These are phyloP conservation scores for Alsophila aescularia DNA, from an alignment of 2,888 invertebrate genomes.

Conservation along the genomic window DNA sequence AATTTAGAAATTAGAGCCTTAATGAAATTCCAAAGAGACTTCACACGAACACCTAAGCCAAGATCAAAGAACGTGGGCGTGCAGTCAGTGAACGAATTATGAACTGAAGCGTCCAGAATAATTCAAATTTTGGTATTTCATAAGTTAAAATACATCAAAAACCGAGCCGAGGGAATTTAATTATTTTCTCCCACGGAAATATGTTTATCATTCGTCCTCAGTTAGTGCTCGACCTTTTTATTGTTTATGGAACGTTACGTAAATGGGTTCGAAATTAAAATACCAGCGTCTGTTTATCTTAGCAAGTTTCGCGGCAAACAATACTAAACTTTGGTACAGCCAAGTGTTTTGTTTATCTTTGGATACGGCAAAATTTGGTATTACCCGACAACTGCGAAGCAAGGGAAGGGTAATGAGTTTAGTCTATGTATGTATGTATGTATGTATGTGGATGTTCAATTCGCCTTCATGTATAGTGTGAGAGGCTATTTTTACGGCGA, in stretches of 20 bases:
- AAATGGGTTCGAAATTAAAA: conserved; percentile 25
- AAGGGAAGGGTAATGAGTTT: too few relatives aligned
- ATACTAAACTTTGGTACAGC: conserved; percentile 2
- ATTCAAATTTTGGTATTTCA: not conserved
- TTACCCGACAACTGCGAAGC: not conserved
- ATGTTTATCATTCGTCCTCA: conserved; percentile 25
- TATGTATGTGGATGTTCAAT: too few relatives aligned
- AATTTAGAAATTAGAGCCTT: not conserved
- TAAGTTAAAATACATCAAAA: not conserved
- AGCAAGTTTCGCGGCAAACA: conserved; percentile 12
- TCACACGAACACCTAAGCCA: not conserved
- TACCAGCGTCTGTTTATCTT: conserved; percentile 11
- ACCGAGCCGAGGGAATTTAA: conserved; percentile 11
- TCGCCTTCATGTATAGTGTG: too few relatives aligned
- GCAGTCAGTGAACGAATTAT: not conserved
- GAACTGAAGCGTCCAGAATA: not conserved
- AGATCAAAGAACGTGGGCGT: not conserved
- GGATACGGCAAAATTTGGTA: not conserved
- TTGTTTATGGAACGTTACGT: not conserved
- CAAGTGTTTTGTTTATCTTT: conserved; percentile 13
- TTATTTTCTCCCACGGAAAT: conserved; percentile 21
- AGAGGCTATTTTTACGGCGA: too few relatives aligned
- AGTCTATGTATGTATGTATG: too few relatives aligned
- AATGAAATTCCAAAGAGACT: not conserved
- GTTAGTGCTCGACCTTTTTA: conserved; percentile 20